phyloP scores from a whole-genome alignment of 2,797 vertebrate species.

The Oophaga sylvatica region DNA sequence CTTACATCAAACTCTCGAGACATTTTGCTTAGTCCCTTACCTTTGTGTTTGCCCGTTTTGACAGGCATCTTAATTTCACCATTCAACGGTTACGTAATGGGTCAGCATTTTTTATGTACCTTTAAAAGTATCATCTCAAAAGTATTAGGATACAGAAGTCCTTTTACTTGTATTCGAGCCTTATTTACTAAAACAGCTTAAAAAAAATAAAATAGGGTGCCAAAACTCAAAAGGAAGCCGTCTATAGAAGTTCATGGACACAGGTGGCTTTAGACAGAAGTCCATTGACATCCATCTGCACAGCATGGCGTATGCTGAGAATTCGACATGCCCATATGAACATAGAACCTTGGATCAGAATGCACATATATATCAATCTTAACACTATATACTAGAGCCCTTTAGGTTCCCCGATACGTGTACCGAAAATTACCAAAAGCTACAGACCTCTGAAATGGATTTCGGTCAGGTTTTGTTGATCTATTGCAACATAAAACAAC shows the following conservation, averaged over 20 bases:
- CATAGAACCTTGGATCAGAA: not conserved
- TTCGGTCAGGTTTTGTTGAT: not conserved
- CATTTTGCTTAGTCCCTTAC: constrained; percentile 22
- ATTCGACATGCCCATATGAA: not conserved
- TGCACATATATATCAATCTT: not conserved
- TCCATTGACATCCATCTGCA: not conserved
- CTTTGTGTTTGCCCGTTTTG: constrained; percentile 32
- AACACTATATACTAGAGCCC: not conserved
- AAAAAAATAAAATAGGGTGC: no score
- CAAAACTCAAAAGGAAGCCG: not conserved
- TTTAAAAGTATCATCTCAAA: not conserved
- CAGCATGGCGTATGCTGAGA: not conserved
- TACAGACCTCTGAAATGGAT: not conserved
- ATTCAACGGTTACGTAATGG: not conserved
- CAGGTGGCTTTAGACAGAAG: not conserved
- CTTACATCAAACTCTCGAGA: constrained; percentile 54
- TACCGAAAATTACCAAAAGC: not conserved
- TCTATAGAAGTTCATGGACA: not conserved
- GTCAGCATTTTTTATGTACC: not conserved
- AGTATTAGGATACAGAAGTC: not conserved
- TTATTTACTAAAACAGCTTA: not conserved
- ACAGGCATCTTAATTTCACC: not conserved
- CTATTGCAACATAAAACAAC: not conserved
- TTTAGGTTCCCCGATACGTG: not conserved
- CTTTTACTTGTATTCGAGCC: no score